Evolutionary conservation across 2,113 vertebrate genomes (phyloP).

Genomic region (Callipepla squamata): DNA sequence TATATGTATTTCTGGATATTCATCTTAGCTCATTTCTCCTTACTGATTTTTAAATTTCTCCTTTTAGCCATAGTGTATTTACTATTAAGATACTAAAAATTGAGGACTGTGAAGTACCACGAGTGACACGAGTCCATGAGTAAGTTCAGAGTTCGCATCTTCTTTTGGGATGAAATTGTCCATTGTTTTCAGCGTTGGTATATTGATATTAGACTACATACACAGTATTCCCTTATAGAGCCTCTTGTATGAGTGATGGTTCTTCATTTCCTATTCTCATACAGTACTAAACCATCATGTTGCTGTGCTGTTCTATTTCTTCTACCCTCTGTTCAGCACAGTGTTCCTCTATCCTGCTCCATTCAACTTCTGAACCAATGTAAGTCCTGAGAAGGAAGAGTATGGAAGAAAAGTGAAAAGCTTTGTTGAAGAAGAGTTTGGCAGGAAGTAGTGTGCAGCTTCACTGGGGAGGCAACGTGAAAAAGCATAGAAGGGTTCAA

Average conservation of each 20-base stretch:
- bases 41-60: slow-evolving; percentile 10
- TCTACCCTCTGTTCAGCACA: background rate
- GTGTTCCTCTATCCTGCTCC: background rate
- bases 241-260: accelerated
- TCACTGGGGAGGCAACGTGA: background rate
- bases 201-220: background rate
- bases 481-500: background rate
- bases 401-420: background rate
- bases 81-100: slow-evolving; percentile 89
- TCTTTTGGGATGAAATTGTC: background rate
- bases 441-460: background rate
- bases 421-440: background rate
- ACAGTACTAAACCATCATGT: background rate
- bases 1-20: background rate
- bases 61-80: slow-evolving; percentile 93
- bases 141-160: slow-evolving; percentile 76
- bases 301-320: background rate
- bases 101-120: slow-evolving; percentile 77
- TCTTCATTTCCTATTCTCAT: accelerated
- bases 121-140: slow-evolving; percentile 89
- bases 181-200: background rate
- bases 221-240: background rate
- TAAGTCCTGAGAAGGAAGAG: background rate
- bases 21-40: background rate
- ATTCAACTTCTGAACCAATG: background rate